Percentiles rank a stretch among this genome's conserved stretches.
Evolutionary conservation across 37 sponge, comb jelly and placozoan species (phyloP).

Genomic region (Cliona cf. orientalis): DNA sequence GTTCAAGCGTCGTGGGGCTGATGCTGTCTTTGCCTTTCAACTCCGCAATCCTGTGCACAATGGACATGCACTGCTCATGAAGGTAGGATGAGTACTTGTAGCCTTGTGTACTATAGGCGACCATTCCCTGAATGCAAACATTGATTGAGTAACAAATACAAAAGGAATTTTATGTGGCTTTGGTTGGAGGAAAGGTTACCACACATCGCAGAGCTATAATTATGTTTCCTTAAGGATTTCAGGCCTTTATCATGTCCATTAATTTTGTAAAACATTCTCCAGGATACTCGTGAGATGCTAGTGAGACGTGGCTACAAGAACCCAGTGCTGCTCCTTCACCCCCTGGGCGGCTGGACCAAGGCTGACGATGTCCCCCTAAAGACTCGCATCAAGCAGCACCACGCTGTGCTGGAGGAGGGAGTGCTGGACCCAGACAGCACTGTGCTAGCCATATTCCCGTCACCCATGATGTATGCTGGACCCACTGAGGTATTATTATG

Average conservation of each 20-base stretch:
- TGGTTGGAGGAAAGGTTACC: too few species aligned
- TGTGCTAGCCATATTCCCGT: constrained; percentile 98
- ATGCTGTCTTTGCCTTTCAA: constrained; percentile 99
- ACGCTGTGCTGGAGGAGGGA: constrained; percentile 91
- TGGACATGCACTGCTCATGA: constrained; percentile 97
- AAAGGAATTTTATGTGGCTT: too few species aligned
- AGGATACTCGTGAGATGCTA: constrained; percentile 78
- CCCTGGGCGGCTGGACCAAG: constrained; percentile 99
- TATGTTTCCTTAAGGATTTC: too few species aligned
- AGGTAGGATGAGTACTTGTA: too few species aligned
- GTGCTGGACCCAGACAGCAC: constrained; percentile 86
- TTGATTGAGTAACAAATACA: too few species aligned
- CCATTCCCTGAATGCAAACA: too few species aligned
- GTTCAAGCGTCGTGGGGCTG: constrained; percentile 86
- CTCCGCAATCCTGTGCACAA: constrained; percentile 99
- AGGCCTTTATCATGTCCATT: too few species aligned
- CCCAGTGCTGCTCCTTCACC: constrained; percentile 96
- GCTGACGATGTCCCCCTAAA: constrained; percentile 96
- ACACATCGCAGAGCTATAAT: too few species aligned
- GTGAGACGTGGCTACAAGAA: constrained; percentile 71
- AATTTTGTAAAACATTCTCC: too few species aligned
- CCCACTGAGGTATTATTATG: constrained; percentile 58
- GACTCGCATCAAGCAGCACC: constrained; percentile 95
- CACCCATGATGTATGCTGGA: constrained; percentile 99
- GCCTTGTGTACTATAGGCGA: too few species aligned